Base-by-base conservation (phyloP, 2,113 vertebrate species). In the Brevimyrus niger region DNA sequence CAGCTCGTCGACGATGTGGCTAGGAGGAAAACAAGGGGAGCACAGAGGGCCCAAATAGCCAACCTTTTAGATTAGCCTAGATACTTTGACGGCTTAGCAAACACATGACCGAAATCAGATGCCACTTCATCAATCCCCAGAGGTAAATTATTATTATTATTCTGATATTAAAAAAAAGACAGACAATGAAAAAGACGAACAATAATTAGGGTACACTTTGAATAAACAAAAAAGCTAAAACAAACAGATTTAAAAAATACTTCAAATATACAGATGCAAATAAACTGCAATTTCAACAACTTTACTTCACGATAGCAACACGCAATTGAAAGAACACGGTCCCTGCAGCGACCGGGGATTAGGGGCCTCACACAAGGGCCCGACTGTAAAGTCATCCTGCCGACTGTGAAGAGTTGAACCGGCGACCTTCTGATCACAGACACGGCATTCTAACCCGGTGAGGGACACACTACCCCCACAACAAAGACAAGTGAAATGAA, bases 1-100 rank as follows among this genome's bases (percentile, higher is more conserved):
- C 90, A 97, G 92, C 90, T 98, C 95, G 13, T 97, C 94, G 86
- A 97, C 96, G n/a, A 98, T 47, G 11, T 96, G 95, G 91, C 98
- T 99, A 91, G 90, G 91, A 6, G 55, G 88, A 35, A 87, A 38
- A 44, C 0, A 6, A n/a, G 21, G 42, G 5, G 27, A 87, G 50
- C 86, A 86, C 6, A 23, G 42, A n/a, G 44, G 42, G 21, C 21
- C 23, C 4, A 47, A 85, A 85, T 0, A 84, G 46, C 42, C n/a
- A 11, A 76, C 31, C 31, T 38, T 4, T 76, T 38, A 76, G 69
- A 13, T 73, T 31, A 73, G 31, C 69, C 69, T 15, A 35, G 31
- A 76, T 19, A 80, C 35, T 38, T 80, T 19, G 13, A n/a, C 0
- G 73, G 13, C 4, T 19, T 80, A 80, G 31, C 11, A 35, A 55